Base-by-base conservation (phyloP, 1,140 invertebrate genomes). In the Mylabris phalerata region DNA sequence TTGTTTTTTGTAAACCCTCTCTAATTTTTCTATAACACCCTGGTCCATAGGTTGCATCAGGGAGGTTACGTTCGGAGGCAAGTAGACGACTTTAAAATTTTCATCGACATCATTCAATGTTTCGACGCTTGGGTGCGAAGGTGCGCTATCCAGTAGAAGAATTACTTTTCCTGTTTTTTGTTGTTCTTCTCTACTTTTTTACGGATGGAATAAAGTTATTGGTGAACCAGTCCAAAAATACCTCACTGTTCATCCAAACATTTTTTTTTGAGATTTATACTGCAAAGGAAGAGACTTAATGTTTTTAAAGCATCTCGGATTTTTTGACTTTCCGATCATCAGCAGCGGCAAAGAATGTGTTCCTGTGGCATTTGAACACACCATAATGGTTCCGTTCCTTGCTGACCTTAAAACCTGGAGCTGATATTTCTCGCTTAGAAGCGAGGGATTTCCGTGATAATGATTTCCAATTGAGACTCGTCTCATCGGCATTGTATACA, bases 1-100 rank as follows among this genome's bases (percentile, higher is more conserved):
- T 32, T 32, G 27, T 32, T 32, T 32, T 32, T 32, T 32, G 2
- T 32, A 2, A 32, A 32, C 27, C n/a, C n/a, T 32, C 47, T 26
- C 3, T 51, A 41, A 51, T 55, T 66, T 75, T 73, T 62, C 60
- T 59, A 77, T 79, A 27, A 80, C 65, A 44, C 71, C 74, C 66
- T 77, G 73, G 54, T 79, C 75, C 71, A 78, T 75, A 38, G 77
- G 76, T 63, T 80, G 77, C 26, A 79, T 54, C 50, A 75, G 60
- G 2, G 68, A 65, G 41, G 76, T 78, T 0, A 71, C 71, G 57
- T 79, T 79, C 50, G 73, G 67, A 40, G 75, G 75, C 19, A 79
- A 64, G 63, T 65, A 72, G 25, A 66, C 13, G 10, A 69, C 61
- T 57, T 57, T 64, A 9, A 72, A 58, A 42, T 51, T 43, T 13